phyloP scores from a whole-genome alignment of 2,797 vertebrate species.

The Malurus splendens region DNA sequence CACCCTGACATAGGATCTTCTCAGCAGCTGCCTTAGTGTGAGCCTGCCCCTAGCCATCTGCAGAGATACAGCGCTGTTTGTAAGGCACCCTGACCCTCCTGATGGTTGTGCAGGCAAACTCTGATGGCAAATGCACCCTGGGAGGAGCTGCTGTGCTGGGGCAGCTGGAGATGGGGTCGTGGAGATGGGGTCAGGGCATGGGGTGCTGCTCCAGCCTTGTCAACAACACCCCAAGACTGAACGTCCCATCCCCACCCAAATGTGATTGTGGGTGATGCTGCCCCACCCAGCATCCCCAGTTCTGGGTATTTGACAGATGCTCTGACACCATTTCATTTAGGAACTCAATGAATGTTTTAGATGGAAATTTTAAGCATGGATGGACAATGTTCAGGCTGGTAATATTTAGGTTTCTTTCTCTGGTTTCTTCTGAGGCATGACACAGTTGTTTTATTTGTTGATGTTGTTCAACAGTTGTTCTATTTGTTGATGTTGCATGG shows the following conservation, averaged over 20 bases:
- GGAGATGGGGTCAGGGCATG: too few species aligned
- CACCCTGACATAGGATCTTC: neutral
- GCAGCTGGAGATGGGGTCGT: rapidly evolving
- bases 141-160: neutral
- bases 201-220: neutral
- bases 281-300: too few species aligned
- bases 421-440: neutral
- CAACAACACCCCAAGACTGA: neutral
- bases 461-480: neutral
- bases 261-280: neutral
- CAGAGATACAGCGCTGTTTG: neutral
- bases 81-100: neutral
- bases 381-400: neutral
- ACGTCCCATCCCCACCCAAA: rapidly evolving
- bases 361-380: neutral
- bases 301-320: neutral
- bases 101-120: rapidly evolving
- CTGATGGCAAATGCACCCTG: neutral
- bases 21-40: neutral
- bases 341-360: neutral
- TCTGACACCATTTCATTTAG: neutral
- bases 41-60: neutral
- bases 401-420: neutral
- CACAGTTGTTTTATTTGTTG: neutral
- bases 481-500: neutral